phyloP scores from a whole-genome alignment of 2,797 vertebrate genomes.

The Acanthurus tractus region DNA sequence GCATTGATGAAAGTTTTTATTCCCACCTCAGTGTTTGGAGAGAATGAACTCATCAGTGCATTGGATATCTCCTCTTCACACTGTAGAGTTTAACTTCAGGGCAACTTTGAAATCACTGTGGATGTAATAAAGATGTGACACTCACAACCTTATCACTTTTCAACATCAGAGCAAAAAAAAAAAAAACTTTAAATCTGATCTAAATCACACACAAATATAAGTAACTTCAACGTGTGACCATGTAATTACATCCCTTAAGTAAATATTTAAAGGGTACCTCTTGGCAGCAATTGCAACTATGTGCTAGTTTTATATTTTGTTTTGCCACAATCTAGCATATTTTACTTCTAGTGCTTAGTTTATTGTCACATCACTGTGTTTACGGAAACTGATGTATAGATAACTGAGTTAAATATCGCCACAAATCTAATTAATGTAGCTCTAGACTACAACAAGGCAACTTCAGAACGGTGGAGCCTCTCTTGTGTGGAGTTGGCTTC shows the following conservation, averaged over 20 bases:
- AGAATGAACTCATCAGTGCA: slow-evolving; percentile 39
- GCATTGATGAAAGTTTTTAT: slow-evolving; percentile 66
- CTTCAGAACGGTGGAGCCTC: neutral
- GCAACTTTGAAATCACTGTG: slow-evolving; percentile 23
- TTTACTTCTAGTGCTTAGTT: too few relatives aligned
- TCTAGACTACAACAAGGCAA: neutral
- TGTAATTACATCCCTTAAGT: neutral
- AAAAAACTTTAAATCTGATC: neutral
- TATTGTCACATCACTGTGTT: neutral
- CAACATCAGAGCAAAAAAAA: neutral
- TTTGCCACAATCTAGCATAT: neutral
- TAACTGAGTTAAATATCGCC: too few relatives aligned
- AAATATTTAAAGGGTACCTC: neutral
- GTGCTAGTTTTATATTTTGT: neutral
- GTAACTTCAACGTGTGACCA: slow-evolving; percentile 2
- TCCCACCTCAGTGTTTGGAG: slow-evolving; percentile 39
- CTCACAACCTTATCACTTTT: slow-evolving; percentile 22
- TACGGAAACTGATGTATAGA: too few relatives aligned
- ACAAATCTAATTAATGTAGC: neutral
- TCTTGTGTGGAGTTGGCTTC: neutral
- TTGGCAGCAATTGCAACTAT: neutral
- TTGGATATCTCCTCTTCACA: neutral
- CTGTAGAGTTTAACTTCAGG: slow-evolving; percentile 15
- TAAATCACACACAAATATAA: slow-evolving; percentile 9
- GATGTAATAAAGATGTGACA: slow-evolving; percentile 11